Percentiles rank a stretch among this genome's conserved stretches.
phyloP scores from a whole-genome alignment of 2,888 invertebrate genomes.

The Patella caerulea region DNA sequence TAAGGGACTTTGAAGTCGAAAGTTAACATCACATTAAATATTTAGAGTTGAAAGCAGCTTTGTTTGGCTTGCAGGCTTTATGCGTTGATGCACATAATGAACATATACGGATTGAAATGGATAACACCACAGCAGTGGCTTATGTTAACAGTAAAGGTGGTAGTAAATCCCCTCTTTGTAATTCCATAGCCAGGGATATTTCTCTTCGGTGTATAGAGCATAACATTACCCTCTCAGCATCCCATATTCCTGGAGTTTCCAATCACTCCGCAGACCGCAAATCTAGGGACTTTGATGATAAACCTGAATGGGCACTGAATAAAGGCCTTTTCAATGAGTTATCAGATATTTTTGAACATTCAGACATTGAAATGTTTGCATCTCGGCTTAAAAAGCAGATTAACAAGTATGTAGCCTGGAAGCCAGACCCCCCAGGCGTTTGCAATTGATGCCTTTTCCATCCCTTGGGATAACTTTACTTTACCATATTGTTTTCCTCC shows the following conservation, averaged over 20 bases:
- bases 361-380: background rate
- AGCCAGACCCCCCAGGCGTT: conserved; percentile 25
- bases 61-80: conserved; percentile 22
- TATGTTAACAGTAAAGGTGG: conserved; percentile 24
- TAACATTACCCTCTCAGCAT: conserved; percentile 6
- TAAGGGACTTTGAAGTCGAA: background rate
- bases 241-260: conserved; percentile 11
- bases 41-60: conserved; percentile 16
- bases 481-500: conserved; percentile 31
- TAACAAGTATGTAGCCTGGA: background rate
- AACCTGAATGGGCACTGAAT: conserved; percentile 24
- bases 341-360: background rate
- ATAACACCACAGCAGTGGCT: conserved; percentile 20
- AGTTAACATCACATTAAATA: conserved; percentile 17
- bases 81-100: background rate
- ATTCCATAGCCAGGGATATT: conserved; percentile 5
- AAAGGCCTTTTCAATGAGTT: background rate
- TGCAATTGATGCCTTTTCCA: conserved; percentile 24
- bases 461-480: conserved; percentile 19
- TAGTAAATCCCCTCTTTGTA: conserved; percentile 13
- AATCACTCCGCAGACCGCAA: background rate
- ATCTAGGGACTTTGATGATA: conserved; percentile 14
- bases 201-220: conserved; percentile 21
- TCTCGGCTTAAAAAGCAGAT: background rate
- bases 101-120: conserved; percentile 12